phyloP scores from a whole-genome alignment of 2,113 vertebrate species.

The Elanoides forficatus region DNA sequence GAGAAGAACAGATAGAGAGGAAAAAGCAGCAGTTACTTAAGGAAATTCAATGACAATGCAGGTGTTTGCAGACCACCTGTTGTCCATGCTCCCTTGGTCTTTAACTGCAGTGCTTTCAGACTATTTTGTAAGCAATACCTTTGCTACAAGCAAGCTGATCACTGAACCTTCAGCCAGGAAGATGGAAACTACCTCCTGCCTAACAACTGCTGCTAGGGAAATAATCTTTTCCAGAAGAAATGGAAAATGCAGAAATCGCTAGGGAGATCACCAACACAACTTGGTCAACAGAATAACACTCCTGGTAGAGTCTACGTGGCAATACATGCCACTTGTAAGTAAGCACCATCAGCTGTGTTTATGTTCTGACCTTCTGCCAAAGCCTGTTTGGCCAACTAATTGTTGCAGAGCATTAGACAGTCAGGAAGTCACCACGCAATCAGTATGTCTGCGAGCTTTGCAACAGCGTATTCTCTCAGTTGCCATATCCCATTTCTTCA shows the following conservation, averaged over 20 bases:
- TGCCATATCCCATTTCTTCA: neutral
- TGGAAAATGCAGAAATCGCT: neutral
- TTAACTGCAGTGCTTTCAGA: neutral
- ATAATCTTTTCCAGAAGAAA: neutral
- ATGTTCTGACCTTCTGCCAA: neutral
- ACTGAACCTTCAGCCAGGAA: neutral
- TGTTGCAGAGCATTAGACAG: neutral
- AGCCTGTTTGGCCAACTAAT: neutral
- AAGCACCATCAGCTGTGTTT: neutral
- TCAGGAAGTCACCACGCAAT: neutral
- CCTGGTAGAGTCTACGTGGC: accelerated
- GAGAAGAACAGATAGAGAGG: neutral
- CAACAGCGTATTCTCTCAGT: neutral
- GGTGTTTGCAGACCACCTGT: neutral
- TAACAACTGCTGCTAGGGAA: neutral
- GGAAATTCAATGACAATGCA: neutral
- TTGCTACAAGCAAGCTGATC: neutral
- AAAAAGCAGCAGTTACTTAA: neutral
- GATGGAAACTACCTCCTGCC: neutral
- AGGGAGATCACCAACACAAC: neutral
- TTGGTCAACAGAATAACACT: neutral
- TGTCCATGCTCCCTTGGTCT: neutral
- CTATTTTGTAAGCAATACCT: neutral
- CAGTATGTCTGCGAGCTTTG: neutral
- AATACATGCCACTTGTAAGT: neutral